These are phyloP conservation scores for Chiridota heheva DNA, from an alignment of 35 echinoderm and acorn worm species.

Conservation along the genomic window DNA sequence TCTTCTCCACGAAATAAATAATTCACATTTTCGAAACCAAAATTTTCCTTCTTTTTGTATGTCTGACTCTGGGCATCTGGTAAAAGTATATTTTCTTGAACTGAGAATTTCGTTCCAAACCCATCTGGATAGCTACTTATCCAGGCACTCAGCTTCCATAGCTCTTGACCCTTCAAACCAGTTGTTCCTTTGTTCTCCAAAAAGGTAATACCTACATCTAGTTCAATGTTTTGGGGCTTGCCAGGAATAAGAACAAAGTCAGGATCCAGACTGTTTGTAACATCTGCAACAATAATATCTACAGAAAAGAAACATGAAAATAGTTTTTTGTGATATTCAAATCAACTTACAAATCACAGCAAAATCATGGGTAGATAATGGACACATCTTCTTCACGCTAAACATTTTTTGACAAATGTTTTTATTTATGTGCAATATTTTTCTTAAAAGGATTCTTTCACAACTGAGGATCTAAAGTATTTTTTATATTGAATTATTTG, in stretches of 20 bases:
- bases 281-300: conserved; percentile 54
- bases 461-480: too few species aligned
- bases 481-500: too few species aligned
- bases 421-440: too few species aligned
- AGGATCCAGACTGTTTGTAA: conserved; percentile 35
- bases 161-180: conserved; percentile 48
- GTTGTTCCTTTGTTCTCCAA: conserved; percentile 51
- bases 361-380: too few species aligned
- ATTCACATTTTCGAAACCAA: conserved; percentile 47
- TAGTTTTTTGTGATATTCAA: neutral
- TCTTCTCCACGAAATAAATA: conserved; percentile 41
- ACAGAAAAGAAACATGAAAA: neutral
- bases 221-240: conserved; percentile 9
- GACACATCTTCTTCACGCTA: too few species aligned
- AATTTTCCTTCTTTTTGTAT: conserved; percentile 38
- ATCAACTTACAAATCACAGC: too few species aligned
- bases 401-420: too few species aligned
- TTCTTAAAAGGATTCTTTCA: too few species aligned
- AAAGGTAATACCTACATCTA: conserved; percentile 58
- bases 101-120: conserved; percentile 20
- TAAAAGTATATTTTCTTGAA: conserved; percentile 20
- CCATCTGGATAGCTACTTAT: conserved; percentile 35
- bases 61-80: conserved; percentile 20
- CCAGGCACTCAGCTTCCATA: conserved; percentile 67
- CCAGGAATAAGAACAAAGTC: conserved; percentile 23